Evolutionary conservation across 2,888 invertebrate species (phyloP).

Genomic region (Oscheius onirici): DNA sequence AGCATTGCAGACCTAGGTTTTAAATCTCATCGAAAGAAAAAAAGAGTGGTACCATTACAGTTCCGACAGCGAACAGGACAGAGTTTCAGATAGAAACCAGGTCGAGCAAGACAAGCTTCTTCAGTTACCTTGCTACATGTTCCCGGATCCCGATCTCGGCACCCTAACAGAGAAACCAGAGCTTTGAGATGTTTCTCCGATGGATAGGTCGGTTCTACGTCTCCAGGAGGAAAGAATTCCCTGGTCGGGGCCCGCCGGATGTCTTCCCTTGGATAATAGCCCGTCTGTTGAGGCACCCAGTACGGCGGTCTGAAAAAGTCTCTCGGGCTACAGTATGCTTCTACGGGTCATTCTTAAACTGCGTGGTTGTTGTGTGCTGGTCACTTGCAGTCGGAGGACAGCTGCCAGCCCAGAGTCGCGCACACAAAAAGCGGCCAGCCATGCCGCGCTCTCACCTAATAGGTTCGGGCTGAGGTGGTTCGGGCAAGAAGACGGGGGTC

Average conservation of each 20-base stretch:
- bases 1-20: conserved; percentile 48
- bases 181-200: conserved; percentile 26
- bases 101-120: conserved; percentile 57
- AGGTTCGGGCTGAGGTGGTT: conserved; percentile 22
- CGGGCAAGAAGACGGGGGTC: conserved; percentile 17
- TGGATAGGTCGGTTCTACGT: conserved; percentile 29
- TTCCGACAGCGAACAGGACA: conserved; percentile 63
- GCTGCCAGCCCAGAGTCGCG: conserved; percentile 25
- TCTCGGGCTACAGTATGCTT: conserved; percentile 1
- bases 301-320: not conserved
- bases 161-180: conserved; percentile 38
- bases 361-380: conserved; percentile 26
- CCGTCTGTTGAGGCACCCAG: not conserved
- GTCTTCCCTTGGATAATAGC: conserved; percentile 26
- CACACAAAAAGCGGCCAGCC: conserved; percentile 25
- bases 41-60: conserved; percentile 44
- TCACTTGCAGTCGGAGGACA: conserved; percentile 23
- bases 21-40: not conserved
- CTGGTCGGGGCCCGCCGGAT: conserved; percentile 30
- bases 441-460: conserved; percentile 2
- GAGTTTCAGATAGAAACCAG: conserved; percentile 61
- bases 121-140: conserved; percentile 55
- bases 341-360: conserved; percentile 16
- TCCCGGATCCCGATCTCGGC: conserved; percentile 57
- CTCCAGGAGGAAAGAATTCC: conserved; percentile 27